These are phyloP conservation scores for Diglossa cyanea DNA, from an alignment of 2,797 vertebrate species.

Conservation along the genomic window DNA sequence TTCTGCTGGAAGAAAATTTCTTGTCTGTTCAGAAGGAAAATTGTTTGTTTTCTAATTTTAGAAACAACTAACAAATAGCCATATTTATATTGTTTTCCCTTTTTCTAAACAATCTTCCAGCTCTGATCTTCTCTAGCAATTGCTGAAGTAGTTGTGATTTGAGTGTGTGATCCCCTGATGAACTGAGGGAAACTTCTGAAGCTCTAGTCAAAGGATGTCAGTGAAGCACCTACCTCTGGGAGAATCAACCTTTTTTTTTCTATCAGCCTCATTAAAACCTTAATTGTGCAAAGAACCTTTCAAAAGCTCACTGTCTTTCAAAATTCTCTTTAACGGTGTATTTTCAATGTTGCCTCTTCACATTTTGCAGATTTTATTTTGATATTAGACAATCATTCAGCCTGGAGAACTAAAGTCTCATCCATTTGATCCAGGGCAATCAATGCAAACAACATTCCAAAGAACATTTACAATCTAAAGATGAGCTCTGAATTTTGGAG, in stretches of 20 bases:
- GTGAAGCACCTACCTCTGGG: not conserved
- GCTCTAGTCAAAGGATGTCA: not conserved
- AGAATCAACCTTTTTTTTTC: not conserved
- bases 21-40: not conserved
- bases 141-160: constrained; percentile 3
- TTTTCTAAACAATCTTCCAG: not conserved
- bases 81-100: not conserved
- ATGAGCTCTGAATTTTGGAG: not conserved
- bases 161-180: not conserved
- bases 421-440: not conserved
- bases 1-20: not conserved
- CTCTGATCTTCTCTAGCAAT: not conserved
- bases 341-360: not conserved
- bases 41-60: not conserved
- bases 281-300: not conserved
- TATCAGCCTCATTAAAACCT: constrained; percentile 6
- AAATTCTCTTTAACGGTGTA: not conserved
- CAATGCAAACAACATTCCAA: not conserved
- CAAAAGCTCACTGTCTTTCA: not conserved
- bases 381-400: not conserved
- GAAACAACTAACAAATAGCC: not conserved
- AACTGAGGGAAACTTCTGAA: not conserved
- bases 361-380: not conserved
- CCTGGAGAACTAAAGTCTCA: not conserved
- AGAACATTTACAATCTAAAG: not conserved